These are phyloP conservation scores for Trematocara macrostoma DNA, from an alignment of 2,113 vertebrate genomes.

Conservation along the genomic window DNA sequence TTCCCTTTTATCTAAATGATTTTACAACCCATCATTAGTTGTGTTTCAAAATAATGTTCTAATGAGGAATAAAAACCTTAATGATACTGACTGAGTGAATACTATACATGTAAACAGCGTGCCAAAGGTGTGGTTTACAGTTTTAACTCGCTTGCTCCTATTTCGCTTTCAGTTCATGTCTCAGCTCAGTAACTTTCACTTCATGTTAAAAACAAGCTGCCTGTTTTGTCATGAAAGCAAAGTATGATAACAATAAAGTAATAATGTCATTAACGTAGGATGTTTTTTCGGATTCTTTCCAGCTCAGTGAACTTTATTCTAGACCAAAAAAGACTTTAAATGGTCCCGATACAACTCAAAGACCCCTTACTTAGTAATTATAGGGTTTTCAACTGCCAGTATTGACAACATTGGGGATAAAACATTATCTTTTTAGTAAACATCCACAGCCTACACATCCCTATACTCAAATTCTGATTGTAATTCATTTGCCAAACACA, in stretches of 20 bases:
- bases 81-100: neutral
- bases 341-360: neutral
- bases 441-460: neutral
- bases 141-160: neutral
- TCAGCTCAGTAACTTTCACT: neutral
- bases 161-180: neutral
- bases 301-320: neutral
- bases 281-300: slow-evolving; percentile 5
- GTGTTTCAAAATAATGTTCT: neutral
- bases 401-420: neutral
- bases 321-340: neutral
- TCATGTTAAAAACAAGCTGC: neutral
- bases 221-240: neutral
- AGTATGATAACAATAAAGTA: neutral
- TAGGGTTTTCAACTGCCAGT: neutral
- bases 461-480: neutral
- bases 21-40: neutral
- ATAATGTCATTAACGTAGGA: neutral
- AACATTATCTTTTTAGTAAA: neutral
- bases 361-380: neutral
- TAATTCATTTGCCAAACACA: neutral
- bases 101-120: neutral
- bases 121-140: neutral
- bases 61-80: neutral
- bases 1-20: neutral